Percentiles rank a stretch among this genome's conserved stretches.
Conservation (phyloP, 2,888 invertebrate species). For the Psylliodes chrysocephalus region DNA sequence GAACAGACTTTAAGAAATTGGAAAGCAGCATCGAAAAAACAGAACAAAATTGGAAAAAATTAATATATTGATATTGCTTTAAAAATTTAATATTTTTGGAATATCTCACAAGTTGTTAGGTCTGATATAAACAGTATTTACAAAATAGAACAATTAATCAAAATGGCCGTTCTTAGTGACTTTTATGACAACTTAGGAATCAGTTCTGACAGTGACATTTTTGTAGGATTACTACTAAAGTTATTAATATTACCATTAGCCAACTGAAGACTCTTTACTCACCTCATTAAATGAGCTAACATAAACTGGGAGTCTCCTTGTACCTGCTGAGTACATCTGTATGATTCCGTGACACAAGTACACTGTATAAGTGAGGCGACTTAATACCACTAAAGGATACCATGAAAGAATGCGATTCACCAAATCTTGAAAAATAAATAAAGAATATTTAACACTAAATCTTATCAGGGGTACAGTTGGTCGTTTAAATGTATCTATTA, state of each 20-base stretch:
- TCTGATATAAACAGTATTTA: neutral
- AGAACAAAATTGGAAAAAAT: too few relatives aligned
- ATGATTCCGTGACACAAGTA: slow-evolving; percentile 55
- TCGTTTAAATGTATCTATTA: too few relatives aligned
- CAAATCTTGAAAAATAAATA: slow-evolving; percentile 49
- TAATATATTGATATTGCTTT: too few relatives aligned
- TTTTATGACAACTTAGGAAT: too few relatives aligned
- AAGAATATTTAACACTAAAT: too few relatives aligned
- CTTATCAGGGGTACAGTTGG: too few relatives aligned
- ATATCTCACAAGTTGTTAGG: neutral
- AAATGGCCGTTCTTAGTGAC: too few relatives aligned
- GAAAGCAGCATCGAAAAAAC: too few relatives aligned
- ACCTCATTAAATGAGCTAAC: slow-evolving; percentile 53
- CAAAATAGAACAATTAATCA: neutral
- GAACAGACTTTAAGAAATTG: too few relatives aligned
- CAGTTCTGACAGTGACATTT: neutral
- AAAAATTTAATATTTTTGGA: too few relatives aligned
- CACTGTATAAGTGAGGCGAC: slow-evolving; percentile 55
- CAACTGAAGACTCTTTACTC: slow-evolving; percentile 33
- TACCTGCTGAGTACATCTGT: slow-evolving; percentile 53
- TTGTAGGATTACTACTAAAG: neutral
- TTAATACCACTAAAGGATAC: slow-evolving; percentile 52
- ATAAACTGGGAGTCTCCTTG: slow-evolving; percentile 49
- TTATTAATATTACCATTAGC: neutral
- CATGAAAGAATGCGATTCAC: slow-evolving; percentile 53